Percentiles rank a stretch among this genome's conserved stretches.
Evolutionary conservation across 53 echinoderm and acorn worm genomes (phyloP).

Genomic region (Hippasteria phrygiana): DNA sequence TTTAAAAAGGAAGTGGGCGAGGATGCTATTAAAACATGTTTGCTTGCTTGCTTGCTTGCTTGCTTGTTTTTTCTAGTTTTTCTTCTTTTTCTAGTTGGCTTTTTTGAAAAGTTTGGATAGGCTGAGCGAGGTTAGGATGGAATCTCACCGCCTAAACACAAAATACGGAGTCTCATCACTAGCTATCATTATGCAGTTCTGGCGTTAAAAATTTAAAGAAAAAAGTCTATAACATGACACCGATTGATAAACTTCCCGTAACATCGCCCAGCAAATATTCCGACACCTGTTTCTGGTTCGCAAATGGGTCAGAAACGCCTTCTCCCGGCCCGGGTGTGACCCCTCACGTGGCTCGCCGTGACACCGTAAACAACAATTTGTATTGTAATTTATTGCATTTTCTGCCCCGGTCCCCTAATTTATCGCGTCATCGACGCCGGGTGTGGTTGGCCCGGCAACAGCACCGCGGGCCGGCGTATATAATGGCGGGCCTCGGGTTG

Average conservation of each 20-base stretch:
- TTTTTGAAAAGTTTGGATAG: too few relatives aligned
- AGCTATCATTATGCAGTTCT: too few relatives aligned
- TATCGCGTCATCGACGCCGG: not conserved
- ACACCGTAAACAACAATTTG: slow-evolving; percentile 32
- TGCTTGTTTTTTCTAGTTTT: too few relatives aligned
- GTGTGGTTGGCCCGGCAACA: slow-evolving; percentile 20
- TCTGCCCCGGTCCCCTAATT: not conserved
- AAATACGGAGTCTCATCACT: too few relatives aligned
- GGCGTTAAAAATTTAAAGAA: too few relatives aligned
- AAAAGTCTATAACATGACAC: not conserved
- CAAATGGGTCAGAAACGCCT: slow-evolving; percentile 44
- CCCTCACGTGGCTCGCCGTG: slow-evolving; percentile 23
- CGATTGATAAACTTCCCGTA: not conserved
- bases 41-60: too few relatives aligned
- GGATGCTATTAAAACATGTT: too few relatives aligned
- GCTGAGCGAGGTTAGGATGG: too few relatives aligned
- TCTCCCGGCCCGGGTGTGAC: not conserved
- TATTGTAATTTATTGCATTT: slow-evolving; percentile 27
- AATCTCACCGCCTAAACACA: too few relatives aligned
- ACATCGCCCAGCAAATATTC: slow-evolving; percentile 14
- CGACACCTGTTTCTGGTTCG: not conserved
- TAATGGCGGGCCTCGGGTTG: slow-evolving; percentile 8
- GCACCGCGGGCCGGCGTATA: not conserved
- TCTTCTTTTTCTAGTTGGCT: too few relatives aligned
- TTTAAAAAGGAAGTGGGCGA: too few relatives aligned